Conservation (phyloP, 1,140 invertebrate species). For the Meloidogyne exigua region DNA sequence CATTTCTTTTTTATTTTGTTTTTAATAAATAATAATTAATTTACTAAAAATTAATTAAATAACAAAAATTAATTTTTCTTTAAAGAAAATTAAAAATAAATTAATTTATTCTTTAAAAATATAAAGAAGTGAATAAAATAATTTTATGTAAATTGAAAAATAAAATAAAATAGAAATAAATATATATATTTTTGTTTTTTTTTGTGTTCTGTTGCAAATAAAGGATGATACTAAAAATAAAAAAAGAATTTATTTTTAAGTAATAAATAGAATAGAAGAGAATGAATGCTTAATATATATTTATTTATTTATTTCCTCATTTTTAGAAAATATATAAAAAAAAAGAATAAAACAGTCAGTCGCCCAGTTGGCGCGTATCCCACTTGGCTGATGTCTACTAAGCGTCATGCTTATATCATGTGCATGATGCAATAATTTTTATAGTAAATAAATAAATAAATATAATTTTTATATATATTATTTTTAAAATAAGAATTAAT, state of each 20-base stretch:
- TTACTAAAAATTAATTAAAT: background rate
- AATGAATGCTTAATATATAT: too few species aligned
- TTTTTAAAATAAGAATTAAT: too few species aligned
- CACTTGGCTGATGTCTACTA: background rate
- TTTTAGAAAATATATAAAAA: background rate
- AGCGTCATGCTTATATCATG: background rate
- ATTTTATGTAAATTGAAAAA: too few species aligned
- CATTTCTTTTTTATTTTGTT: slow-evolving; percentile 9
- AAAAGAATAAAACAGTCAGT: background rate
- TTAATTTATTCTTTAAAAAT: too few species aligned
- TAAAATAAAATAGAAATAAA: too few species aligned
- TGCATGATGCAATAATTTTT: background rate
- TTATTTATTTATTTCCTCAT: background rate
- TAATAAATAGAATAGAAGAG: background rate
- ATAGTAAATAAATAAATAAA: background rate
- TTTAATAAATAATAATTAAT: background rate
- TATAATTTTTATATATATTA: background rate
- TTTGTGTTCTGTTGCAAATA: too few species aligned
- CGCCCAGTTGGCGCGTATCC: background rate
- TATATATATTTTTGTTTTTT: too few species aligned
- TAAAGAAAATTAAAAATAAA: too few species aligned
- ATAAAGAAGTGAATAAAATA: too few species aligned
- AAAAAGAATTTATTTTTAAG: background rate
- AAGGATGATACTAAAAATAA: too few species aligned
- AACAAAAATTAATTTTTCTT: background rate